phyloP scores from a whole-genome alignment of 2,113 vertebrate species.

The Hyperoodon ampullatus region DNA sequence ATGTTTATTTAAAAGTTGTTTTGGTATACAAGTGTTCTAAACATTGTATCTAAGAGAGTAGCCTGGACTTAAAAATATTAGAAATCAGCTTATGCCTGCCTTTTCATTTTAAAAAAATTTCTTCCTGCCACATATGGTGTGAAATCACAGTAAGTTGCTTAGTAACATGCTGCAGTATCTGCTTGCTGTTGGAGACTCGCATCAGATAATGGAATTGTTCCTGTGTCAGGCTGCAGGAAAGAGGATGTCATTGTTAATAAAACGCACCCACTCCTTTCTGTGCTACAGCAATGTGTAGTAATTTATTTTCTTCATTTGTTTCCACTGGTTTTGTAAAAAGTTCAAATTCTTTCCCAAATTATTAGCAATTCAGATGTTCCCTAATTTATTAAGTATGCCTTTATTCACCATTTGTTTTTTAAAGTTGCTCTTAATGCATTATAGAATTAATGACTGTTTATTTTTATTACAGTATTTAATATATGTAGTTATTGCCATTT shows the following conservation, averaged over 20 bases:
- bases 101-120: slow-evolving; percentile 49
- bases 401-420: slow-evolving; percentile 57
- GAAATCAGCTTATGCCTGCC: slow-evolving; percentile 52
- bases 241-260: slow-evolving; percentile 43
- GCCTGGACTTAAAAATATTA: slow-evolving; percentile 34
- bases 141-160: slow-evolving; percentile 55
- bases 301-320: slow-evolving; percentile 61
- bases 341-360: neutral
- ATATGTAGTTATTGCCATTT: slow-evolving; percentile 55
- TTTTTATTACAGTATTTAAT: slow-evolving; percentile 72
- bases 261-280: slow-evolving; percentile 4
- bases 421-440: slow-evolving; percentile 60
- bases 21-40: slow-evolving; percentile 55
- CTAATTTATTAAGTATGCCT: slow-evolving; percentile 63
- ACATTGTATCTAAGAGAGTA: slow-evolving; percentile 65
- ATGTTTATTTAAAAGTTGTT: slow-evolving; percentile 63
- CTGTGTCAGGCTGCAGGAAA: slow-evolving; percentile 45
- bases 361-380: slow-evolving; percentile 49
- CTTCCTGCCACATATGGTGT: slow-evolving; percentile 26
- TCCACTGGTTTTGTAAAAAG: slow-evolving; percentile 57
- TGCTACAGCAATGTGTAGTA: slow-evolving; percentile 54
- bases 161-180: neutral
- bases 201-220: neutral
- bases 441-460: slow-evolving; percentile 61
- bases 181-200: slow-evolving; percentile 23